Conservation (phyloP, 2,113 vertebrate species). For the Tapirus terrestris region DNA sequence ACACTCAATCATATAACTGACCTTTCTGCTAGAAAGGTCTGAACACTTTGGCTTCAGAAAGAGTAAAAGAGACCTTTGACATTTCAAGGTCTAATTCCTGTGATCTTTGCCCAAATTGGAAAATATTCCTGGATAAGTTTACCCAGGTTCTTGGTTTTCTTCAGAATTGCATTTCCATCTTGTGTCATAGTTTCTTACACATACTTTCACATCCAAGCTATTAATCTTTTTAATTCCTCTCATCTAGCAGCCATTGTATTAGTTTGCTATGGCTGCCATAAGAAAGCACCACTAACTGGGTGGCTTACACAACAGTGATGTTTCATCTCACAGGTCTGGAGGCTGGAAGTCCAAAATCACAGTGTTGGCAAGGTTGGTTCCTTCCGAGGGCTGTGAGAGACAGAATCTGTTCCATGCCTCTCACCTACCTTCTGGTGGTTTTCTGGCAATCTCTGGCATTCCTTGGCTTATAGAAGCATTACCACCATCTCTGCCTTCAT, state of each 20-base stretch:
- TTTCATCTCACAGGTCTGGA: not conserved
- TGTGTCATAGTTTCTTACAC: not conserved
- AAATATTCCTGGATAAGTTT: not conserved
- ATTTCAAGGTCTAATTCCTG: not conserved
- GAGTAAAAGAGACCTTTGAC: not conserved
- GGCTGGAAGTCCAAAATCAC: not conserved
- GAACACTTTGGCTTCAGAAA: constrained; percentile 68
- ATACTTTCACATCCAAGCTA: not conserved
- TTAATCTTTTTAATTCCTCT: not conserved
- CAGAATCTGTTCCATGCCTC: not conserved
- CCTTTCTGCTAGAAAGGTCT: constrained; percentile 49
- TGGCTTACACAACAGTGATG: not conserved
- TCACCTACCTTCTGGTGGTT: not conserved
- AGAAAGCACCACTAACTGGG: not conserved
- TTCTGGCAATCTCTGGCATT: not conserved
- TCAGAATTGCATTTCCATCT: constrained; percentile 10
- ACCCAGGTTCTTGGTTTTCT: not conserved
- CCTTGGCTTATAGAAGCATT: not conserved
- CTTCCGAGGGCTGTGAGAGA: not conserved
- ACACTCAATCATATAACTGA: not conserved
- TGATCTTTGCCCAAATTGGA: not conserved
- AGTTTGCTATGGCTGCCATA: not conserved
- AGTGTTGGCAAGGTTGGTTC: not conserved
- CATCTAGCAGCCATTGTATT: not conserved
- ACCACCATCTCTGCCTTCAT: not conserved